Evolutionary conservation across 2,113 vertebrate species (phyloP).

Genomic region (Chlorodrepanis virens): DNA sequence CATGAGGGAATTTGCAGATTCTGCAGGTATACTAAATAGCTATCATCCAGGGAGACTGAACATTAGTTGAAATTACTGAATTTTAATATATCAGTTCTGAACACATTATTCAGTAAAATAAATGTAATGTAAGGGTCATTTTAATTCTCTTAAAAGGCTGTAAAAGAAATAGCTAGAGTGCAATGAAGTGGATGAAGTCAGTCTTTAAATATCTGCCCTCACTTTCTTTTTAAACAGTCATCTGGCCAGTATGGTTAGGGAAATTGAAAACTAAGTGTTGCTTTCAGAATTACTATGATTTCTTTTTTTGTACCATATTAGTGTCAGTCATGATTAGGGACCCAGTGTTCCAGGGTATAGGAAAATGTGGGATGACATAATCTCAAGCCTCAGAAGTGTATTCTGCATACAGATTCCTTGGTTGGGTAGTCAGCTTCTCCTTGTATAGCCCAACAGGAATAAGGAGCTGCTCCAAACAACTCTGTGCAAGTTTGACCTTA

Average conservation of each 20-base stretch:
- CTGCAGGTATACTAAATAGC: background rate
- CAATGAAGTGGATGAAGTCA: background rate
- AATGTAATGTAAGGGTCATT: background rate
- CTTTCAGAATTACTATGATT: background rate
- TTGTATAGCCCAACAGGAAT: background rate
- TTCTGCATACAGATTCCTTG: background rate
- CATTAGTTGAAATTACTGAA: background rate
- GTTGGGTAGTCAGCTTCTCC: background rate
- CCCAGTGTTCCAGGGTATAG: background rate
- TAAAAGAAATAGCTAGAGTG: background rate
- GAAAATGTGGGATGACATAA: background rate
- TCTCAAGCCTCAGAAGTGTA: background rate
- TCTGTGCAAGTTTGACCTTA: background rate
- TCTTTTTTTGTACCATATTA: background rate
- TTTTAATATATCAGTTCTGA: background rate
- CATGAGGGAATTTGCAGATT: background rate
- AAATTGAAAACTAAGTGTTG: background rate
- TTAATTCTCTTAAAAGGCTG: background rate
- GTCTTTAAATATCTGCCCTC: background rate
- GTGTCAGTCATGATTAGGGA: background rate
- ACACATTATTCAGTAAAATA: background rate
- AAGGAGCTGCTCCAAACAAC: background rate
- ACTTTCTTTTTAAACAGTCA: background rate
- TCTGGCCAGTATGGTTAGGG: background rate
- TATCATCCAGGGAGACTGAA: background rate